Evolutionary conservation across 2,888 invertebrate genomes (phyloP).

Genomic region (Myopa testacea): DNA sequence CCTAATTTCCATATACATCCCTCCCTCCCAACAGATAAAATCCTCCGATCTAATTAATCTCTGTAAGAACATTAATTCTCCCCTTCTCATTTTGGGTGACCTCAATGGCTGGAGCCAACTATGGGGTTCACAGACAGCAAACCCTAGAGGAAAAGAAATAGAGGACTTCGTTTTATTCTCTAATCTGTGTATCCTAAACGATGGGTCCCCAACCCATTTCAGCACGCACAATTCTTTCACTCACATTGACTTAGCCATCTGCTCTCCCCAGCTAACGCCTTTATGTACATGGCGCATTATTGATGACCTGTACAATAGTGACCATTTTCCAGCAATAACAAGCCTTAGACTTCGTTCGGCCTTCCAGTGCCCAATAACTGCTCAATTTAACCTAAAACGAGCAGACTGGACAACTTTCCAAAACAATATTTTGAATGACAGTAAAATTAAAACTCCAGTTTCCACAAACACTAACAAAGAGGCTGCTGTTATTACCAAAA

Average conservation of each 20-base stretch:
- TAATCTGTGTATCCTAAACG: constrained; percentile 30
- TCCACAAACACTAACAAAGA: neutral
- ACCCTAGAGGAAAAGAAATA: constrained; percentile 23
- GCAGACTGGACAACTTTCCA: neutral
- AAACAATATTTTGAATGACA: neutral
- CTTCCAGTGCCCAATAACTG: neutral
- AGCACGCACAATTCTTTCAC: constrained; percentile 44
- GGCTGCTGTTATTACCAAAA: too few species aligned
- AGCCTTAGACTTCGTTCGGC: neutral
- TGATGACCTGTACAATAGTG: constrained; percentile 32
- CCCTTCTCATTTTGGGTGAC: constrained; percentile 28
- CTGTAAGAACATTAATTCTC: constrained; percentile 10
- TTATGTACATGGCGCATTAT: constrained; percentile 3
- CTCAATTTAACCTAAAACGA: neutral
- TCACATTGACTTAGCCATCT: constrained; percentile 44
- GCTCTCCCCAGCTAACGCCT: constrained; percentile 23
- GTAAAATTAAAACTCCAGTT: neutral
- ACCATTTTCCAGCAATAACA: constrained; percentile 37
- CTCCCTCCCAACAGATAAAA: constrained; percentile 21
- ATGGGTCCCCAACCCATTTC: constrained; percentile 41
- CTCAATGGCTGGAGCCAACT: constrained; percentile 31
- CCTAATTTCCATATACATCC: constrained; percentile 39
- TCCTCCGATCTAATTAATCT: neutral
- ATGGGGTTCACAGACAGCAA: constrained; percentile 31
- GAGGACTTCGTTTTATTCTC: constrained; percentile 25